Evolutionary conservation across 2,797 vertebrate genomes (phyloP).

Genomic region (Ptychobarbus kaznakovi): DNA sequence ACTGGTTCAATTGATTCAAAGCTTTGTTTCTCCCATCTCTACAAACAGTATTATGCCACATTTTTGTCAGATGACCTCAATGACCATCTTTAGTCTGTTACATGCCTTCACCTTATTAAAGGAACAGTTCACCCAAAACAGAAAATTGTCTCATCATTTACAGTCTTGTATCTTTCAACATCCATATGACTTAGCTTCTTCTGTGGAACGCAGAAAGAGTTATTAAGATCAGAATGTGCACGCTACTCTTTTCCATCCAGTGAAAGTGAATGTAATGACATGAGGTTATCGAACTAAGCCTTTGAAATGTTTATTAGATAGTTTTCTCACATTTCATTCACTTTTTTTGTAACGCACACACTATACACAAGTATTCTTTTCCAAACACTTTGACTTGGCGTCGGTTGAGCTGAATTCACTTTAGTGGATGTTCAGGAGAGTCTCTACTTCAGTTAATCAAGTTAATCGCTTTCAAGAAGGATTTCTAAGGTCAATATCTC

Average conservation of each 20-base stretch:
- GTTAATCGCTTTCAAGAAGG: conserved; percentile 1
- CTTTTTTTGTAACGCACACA: background rate
- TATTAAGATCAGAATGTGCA: background rate
- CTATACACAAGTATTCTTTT: background rate
- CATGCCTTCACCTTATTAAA: background rate
- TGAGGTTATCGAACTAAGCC: background rate
- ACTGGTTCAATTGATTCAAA: background rate
- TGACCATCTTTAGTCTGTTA: background rate
- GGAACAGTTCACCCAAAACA: background rate
- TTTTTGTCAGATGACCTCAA: background rate
- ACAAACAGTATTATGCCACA: background rate
- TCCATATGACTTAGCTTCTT: background rate
- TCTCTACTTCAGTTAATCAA: background rate
- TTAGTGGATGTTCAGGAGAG: background rate
- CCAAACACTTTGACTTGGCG: background rate
- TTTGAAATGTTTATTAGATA: background rate
- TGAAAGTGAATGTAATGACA: background rate
- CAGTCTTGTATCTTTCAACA: background rate
- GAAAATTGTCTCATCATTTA: background rate
- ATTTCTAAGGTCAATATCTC: conserved; percentile 13
- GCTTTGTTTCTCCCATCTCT: background rate
- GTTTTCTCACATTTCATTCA: background rate
- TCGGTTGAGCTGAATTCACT: background rate
- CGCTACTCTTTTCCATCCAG: background rate
- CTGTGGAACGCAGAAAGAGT: background rate